Conservation (phyloP, 2,797 vertebrate genomes). For the Gephyroberyx darwinii region DNA sequence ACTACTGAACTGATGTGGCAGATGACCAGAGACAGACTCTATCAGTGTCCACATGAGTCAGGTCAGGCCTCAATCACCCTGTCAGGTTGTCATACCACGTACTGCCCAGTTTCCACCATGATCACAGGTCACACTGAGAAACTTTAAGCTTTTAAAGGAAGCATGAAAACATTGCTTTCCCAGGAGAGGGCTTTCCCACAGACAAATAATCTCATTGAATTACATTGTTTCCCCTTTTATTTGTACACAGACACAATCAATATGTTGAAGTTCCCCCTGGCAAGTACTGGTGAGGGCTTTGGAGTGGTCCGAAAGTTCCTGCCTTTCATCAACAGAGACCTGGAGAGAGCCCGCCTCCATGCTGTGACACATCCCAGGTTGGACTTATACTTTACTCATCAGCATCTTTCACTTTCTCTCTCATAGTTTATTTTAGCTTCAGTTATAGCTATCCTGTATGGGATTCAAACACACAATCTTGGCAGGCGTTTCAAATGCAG, state of each 20-base stretch:
- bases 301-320: constrained; percentile 87
- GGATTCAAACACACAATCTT: constrained; percentile 32
- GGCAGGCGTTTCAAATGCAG: constrained; percentile 29
- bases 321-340: constrained; percentile 83
- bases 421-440: constrained; percentile 16
- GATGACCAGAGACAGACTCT: constrained; percentile 77
- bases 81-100: neutral
- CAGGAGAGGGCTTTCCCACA: neutral
- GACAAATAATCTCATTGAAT: constrained; percentile 34
- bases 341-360: constrained; percentile 83
- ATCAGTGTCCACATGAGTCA: constrained; percentile 85
- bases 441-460: constrained; percentile 5
- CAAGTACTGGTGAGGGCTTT: constrained; percentile 87
- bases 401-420: constrained; percentile 22
- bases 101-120: neutral
- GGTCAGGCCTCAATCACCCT: constrained; percentile 77
- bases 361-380: constrained; percentile 86
- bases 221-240: constrained; percentile 19
- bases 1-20: constrained; percentile 84
- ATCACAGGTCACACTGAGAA: neutral
- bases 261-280: constrained; percentile 86
- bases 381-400: constrained; percentile 41
- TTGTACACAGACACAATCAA: constrained; percentile 78
- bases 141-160: constrained; percentile 4
- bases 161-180: neutral